Evolutionary conservation across 2,888 invertebrate species (phyloP), one percentile per base, ranked within the genome.

Genomic region (Lasioglossum malachurum): DNA sequence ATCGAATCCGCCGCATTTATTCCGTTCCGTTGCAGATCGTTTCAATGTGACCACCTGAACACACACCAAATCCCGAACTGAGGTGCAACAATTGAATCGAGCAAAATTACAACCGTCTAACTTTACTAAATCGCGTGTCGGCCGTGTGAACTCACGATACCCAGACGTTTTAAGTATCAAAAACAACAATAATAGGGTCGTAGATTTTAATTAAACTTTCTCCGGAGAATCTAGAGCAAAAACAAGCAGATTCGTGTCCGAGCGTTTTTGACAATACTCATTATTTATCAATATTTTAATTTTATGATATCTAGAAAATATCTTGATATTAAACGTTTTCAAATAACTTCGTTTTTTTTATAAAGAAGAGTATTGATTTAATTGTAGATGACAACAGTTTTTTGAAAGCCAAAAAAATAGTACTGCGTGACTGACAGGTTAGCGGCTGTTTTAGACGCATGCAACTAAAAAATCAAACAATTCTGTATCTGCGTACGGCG

Each of bases 1-100:
- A 88, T 88, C 87, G 87, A 90, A 84, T 46, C 41, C 19, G 38
- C 38, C 75, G 80, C 90, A 81, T 86, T 88, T 78, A 87, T 90
- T 86, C 67, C 73, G 35, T 78, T 83, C 80, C 78, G 75, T 83
- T 88, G 82, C 72, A n/a, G 57, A 60, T 60, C 72, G 57, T 74
- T 38, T 46, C 72, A 74, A 85, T 69, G 78, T 80, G 38, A 49
- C 53, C 75, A 10, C 31, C 75, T 12, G 72, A 49, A 41, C 46
- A 49, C 71, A n/a, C 38, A 57, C 49, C 16, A 60, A 64, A 64
- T 19, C 75, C 75, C 35, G 35, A 81, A 46, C 75, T 60, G 38
- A 7, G 1, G 19, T 16, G 64, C 46, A 53, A 81, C 44, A 16
- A 64, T 72, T 64, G 53, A 10, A 46, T 72, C n/a, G 67, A 77